phyloP scores from a whole-genome alignment of 2,888 invertebrate genomes.

The Hirtodrosophila histrioides region DNA sequence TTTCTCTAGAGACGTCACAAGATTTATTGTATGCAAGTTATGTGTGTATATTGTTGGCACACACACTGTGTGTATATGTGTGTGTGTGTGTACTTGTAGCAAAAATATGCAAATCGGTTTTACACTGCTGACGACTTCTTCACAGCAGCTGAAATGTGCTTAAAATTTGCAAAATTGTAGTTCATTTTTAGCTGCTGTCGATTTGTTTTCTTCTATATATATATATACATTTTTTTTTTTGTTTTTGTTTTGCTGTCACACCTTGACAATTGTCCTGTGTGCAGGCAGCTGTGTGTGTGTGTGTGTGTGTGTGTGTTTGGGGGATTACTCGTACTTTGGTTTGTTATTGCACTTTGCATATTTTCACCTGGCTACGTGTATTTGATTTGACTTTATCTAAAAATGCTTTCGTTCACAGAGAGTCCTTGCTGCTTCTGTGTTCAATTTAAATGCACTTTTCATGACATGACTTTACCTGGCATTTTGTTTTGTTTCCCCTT shows the following conservation, averaged over 20 bases:
- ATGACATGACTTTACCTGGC: conserved; percentile 26
- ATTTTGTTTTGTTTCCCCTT: conserved; percentile 19
- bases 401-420: conserved; percentile 18
- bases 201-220: conserved; percentile 26
- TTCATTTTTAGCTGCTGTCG: conserved; percentile 68
- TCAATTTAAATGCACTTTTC: conserved; percentile 69
- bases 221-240: not conserved
- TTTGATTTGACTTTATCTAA: conserved; percentile 55
- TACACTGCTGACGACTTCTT: conserved; percentile 70
- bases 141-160: conserved; percentile 72
- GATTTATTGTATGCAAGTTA: conserved; percentile 79
- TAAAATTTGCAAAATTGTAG: conserved; percentile 74
- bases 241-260: conserved; percentile 29
- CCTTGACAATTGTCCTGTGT: conserved; percentile 54
- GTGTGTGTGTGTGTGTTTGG: conserved; percentile 19
- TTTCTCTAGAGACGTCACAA: conserved; percentile 78
- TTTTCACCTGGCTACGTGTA: conserved; percentile 47
- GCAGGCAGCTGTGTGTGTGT: conserved; percentile 11
- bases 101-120: conserved; percentile 76
- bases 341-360: conserved; percentile 64
- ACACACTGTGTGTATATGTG: conserved; percentile 27
- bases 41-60: conserved; percentile 60
- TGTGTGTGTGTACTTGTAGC: conserved; percentile 13
- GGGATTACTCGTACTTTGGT: conserved; percentile 19
- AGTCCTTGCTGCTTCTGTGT: conserved; percentile 10